Percentiles rank a stretch among this genome's conserved stretches.
phyloP scores from a whole-genome alignment of 2,888 invertebrate genomes.

The Drosophila borborema region DNA sequence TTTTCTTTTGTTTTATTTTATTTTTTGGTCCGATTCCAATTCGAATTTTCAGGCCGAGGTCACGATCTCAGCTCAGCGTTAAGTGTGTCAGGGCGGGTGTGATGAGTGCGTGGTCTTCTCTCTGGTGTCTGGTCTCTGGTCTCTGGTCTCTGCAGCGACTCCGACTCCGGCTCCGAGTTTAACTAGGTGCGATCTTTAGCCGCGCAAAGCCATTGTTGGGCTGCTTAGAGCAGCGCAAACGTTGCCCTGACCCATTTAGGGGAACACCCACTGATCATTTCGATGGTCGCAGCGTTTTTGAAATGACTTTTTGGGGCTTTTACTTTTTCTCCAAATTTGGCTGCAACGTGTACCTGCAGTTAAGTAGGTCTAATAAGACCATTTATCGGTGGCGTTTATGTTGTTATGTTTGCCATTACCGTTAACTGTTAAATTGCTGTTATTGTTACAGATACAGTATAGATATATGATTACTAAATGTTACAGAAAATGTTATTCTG shows the following conservation, averaged over 20 bases:
- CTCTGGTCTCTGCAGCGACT: not conserved
- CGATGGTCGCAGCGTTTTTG: constrained; percentile 54
- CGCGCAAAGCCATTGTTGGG: constrained; percentile 43
- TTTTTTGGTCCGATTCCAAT: constrained; percentile 22
- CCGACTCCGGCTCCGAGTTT: constrained; percentile 3
- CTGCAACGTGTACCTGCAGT: constrained; percentile 50
- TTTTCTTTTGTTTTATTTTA: constrained; percentile 11
- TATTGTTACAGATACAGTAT: not conserved
- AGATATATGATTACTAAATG: not conserved
- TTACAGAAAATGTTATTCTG: not conserved
- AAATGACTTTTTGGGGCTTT: constrained; percentile 45
- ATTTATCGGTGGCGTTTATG: constrained; percentile 36
- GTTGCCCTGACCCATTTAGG: constrained; percentile 71
- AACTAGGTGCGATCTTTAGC: constrained; percentile 26
- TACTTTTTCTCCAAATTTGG: constrained; percentile 57
- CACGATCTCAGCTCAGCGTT: constrained; percentile 49
- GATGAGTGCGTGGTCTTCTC: constrained; percentile 61
- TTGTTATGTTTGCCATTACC: constrained; percentile 11
- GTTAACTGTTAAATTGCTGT: constrained; percentile 15
- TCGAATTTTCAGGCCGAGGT: constrained; percentile 47
- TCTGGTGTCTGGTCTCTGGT: constrained; percentile 5
- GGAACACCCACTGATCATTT: constrained; percentile 72
- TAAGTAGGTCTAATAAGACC: constrained; percentile 59
- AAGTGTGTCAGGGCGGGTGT: constrained; percentile 73
- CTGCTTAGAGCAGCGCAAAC: constrained; percentile 30